Percentiles rank a stretch among this genome's conserved stretches.
Evolutionary conservation across 2,888 invertebrate genomes (phyloP).

Genomic region (Argyra leucocephala): DNA sequence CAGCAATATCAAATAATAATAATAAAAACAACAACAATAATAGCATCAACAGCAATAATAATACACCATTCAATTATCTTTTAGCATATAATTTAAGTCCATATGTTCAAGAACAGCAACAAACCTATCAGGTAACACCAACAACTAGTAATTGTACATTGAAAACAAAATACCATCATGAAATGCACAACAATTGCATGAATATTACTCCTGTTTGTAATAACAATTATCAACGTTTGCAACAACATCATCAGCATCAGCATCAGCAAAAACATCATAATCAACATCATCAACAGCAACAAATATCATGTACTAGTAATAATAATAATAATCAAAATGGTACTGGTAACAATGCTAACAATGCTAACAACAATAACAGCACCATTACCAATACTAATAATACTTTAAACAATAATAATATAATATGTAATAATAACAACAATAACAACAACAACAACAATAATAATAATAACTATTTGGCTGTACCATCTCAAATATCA

Average conservation of each 20-base stretch:
- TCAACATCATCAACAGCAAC: background rate
- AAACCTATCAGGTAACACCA: conserved; percentile 2
- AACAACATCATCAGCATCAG: background rate
- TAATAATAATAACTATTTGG: conserved; percentile 32
- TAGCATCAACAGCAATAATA: conserved; percentile 22
- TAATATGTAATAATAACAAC: conserved; percentile 28
- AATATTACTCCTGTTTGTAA: background rate
- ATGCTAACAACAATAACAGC: background rate
- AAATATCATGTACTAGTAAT: no score
- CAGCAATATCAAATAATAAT: conserved; percentile 37
- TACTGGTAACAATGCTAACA: background rate
- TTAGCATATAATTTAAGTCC: conserved; percentile 2
- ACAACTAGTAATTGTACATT: background rate
- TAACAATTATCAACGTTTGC: background rate
- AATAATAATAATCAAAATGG: background rate
- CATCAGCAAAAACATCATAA: background rate
- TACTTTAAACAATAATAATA: conserved; percentile 28
- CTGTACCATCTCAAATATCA: conserved; percentile 25
- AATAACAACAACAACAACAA: conserved; percentile 26
- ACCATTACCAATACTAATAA: background rate
- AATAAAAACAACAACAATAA: conserved; percentile 20
- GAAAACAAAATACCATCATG: background rate
- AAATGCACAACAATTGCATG: background rate
- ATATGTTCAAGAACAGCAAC: background rate
- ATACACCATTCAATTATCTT: conserved; percentile 11